phyloP scores from a whole-genome alignment of 2,888 invertebrate genomes.

The Atethmia centrago region DNA sequence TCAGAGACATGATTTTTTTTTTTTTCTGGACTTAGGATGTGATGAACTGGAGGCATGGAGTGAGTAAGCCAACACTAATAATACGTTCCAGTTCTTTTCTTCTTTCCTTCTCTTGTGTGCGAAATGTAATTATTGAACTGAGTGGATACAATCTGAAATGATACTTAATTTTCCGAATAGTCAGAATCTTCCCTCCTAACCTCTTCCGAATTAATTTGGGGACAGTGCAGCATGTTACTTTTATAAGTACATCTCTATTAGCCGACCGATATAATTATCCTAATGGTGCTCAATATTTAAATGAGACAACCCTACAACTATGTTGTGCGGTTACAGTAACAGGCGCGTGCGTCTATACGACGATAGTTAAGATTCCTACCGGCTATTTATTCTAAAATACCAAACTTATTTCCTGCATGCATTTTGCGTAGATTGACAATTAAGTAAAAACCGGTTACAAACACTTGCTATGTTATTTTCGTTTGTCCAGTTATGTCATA shows the following conservation, averaged over 20 bases:
- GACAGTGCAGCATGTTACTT: accelerated
- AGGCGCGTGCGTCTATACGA: constrained; percentile 39
- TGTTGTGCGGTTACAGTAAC: constrained; percentile 2
- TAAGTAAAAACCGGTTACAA: constrained; percentile 37
- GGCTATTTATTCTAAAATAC: constrained; percentile 53
- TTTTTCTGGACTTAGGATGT: background rate
- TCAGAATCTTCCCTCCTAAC: background rate
- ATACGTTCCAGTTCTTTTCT: no score
- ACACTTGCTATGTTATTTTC: constrained; percentile 27
- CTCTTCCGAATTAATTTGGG: background rate
- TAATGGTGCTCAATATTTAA: background rate
- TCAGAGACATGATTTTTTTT: background rate
- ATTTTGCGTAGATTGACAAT: constrained; percentile 41
- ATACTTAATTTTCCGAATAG: background rate
- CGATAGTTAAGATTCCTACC: constrained; percentile 56
- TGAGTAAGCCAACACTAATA: background rate
- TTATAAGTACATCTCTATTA: no score
- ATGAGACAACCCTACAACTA: constrained; percentile 35
- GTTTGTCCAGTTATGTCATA: constrained; percentile 39
- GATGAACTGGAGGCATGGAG: background rate
- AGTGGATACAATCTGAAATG: background rate
- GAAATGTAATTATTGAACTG: background rate
- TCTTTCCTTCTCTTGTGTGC: background rate
- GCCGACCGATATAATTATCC: background rate
- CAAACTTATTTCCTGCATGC: constrained; percentile 56